These are phyloP conservation scores for Drosophila sproati DNA, from an alignment of 1,140 invertebrate genomes.

Conservation along the genomic window DNA sequence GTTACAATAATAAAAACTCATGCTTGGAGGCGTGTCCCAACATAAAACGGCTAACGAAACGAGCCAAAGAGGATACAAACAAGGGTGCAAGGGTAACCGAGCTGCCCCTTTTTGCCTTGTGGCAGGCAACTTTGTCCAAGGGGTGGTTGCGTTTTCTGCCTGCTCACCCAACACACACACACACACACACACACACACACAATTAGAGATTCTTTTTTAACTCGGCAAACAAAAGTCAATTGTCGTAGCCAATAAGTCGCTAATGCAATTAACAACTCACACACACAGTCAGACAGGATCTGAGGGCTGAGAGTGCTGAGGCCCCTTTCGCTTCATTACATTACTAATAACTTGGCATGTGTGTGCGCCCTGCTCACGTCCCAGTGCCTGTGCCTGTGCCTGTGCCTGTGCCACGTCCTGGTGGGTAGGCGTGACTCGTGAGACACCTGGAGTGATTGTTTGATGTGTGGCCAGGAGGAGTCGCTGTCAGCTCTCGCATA, in stretches of 20 bases:
- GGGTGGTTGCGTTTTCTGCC: slow-evolving; percentile 45
- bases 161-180: not conserved
- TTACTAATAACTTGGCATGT: slow-evolving; percentile 66
- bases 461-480: slow-evolving; percentile 25
- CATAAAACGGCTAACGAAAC: slow-evolving; percentile 71
- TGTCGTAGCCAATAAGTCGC: slow-evolving; percentile 74
- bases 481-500: not conserved
- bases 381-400: not conserved
- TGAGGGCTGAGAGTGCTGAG: slow-evolving; percentile 10
- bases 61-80: slow-evolving; percentile 20
- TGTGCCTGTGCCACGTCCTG: slow-evolving; percentile 16
- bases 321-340: slow-evolving; percentile 21
- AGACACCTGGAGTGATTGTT: slow-evolving; percentile 84
- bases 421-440: slow-evolving; percentile 77
- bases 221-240: slow-evolving; percentile 69
- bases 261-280: slow-evolving; percentile 82
- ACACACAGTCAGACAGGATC: slow-evolving; percentile 25
- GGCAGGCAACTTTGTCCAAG: slow-evolving; percentile 17
- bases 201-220: slow-evolving; percentile 49
- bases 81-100: slow-evolving; percentile 34
- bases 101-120: slow-evolving; percentile 10
- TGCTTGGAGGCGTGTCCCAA: slow-evolving; percentile 81
- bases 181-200: slow-evolving; percentile 17
- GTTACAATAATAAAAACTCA: slow-evolving; percentile 81
- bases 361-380: slow-evolving; percentile 21